Percentiles rank a stretch among this genome's conserved stretches.
These are phyloP conservation scores for Camelus bactrianus DNA, from an alignment of 2,113 vertebrate genomes.

Conservation along the genomic window DNA sequence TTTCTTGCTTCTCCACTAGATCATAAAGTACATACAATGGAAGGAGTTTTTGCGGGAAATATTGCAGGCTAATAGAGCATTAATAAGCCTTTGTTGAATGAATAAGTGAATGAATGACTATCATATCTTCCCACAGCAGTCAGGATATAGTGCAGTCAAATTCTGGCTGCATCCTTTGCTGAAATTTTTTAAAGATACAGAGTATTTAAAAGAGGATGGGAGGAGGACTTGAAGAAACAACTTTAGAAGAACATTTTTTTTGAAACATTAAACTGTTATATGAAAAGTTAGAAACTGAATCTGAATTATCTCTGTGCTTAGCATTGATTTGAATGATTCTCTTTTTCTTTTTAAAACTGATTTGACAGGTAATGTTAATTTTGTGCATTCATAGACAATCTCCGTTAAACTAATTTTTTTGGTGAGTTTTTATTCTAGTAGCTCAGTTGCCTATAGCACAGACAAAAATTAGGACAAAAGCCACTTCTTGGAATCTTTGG, in stretches of 20 bases:
- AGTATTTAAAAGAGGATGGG: not conserved
- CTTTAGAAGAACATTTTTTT: not conserved
- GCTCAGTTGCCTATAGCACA: not conserved
- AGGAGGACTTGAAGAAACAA: not conserved
- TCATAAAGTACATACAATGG: not conserved
- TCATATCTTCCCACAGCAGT: not conserved
- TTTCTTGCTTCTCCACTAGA: not conserved
- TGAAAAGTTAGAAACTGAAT: not conserved
- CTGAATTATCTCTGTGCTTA: not conserved
- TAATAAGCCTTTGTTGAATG: not conserved
- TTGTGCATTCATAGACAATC: not conserved
- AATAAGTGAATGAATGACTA: not conserved
- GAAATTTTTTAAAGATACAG: not conserved
- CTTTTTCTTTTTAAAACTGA: not conserved
- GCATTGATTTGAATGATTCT: not conserved
- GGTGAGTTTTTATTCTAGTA: not conserved
- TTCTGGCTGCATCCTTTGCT: not conserved
- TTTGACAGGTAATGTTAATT: not conserved
- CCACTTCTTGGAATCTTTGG: not conserved
- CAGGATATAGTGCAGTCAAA: not conserved
- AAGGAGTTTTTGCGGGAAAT: not conserved
- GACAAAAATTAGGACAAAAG: conserved; percentile 3
- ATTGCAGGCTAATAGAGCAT: not conserved
- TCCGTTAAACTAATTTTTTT: not conserved
- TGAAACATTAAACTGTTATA: not conserved